Base-by-base conservation (phyloP, 2,113 vertebrate genomes). In the Elaphurus davidianus region DNA sequence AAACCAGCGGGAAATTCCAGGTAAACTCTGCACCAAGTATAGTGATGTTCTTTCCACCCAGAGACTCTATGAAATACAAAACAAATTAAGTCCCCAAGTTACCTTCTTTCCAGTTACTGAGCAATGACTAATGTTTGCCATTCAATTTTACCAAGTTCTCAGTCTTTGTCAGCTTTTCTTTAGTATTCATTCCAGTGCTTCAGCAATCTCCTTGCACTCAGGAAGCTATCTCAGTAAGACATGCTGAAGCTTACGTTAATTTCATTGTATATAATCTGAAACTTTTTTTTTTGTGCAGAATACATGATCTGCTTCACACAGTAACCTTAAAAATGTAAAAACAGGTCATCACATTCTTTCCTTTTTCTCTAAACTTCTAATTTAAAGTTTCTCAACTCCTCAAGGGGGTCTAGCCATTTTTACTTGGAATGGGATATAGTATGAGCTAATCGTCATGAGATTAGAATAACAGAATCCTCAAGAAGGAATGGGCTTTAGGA, bases 1-100 rank as follows among this genome's bases (percentile, higher is more conserved):
- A 96, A 99, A 99, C 99, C 99, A 99, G 98, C 99, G 99, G 36
- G 99, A 99, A 98, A 99, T 99, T 94, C 99, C 99, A n/a, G 99
- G 99, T 64, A 99, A 99, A 98, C 99, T 99, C 99, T 99, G 99
- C 59, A 99, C 99, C 98, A 99, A 98, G 78, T 99, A 99, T 97
- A 99, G 98, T 0, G 99, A 99, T 0, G 99, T 99, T 96, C 99
- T 99, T 98, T 99, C 99, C 98, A 99, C 99, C 99, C 99, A 99
- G 3, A 99, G 99, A 97, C 99, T 99, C 99, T 99, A 98, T 45
- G 98, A 98, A 67, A 98, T 3, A 98, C 0, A 93, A 97, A 94
- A 81, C 88, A 76, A 17, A 59, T 64, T 91, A 93, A 96, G 90
- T 96, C 23, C 27, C 64, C 2, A 19, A 13, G 25, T 12, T 28